Percentiles rank a stretch among this genome's conserved stretches.
Conservation (phyloP, 2,113 vertebrate genomes). For the Sakesphorus luctuosus region DNA sequence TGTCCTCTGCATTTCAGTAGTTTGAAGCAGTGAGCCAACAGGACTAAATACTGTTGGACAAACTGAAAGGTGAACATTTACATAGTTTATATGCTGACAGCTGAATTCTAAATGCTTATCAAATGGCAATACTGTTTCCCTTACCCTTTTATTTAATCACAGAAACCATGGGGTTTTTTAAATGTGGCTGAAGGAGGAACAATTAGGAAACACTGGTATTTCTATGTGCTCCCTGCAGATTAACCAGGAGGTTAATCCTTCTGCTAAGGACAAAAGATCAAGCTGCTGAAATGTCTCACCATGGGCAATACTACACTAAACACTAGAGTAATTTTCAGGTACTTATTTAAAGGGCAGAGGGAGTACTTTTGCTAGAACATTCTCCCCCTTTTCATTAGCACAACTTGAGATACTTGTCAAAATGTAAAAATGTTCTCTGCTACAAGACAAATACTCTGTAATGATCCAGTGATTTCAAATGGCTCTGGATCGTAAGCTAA, state of each 20-base stretch:
- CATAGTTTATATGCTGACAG: background rate
- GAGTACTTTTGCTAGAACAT: background rate
- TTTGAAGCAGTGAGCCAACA: background rate
- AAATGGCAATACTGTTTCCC: background rate
- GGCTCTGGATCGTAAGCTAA: fast-evolving
- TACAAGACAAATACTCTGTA: background rate
- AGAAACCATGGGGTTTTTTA: fast-evolving
- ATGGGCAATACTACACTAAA: background rate
- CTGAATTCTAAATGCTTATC: background rate
- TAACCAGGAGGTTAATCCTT: background rate
- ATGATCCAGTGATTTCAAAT: background rate
- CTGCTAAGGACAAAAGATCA: background rate
- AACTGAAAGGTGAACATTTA: background rate
- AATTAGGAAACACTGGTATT: background rate
- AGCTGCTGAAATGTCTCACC: background rate
- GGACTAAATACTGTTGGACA: background rate
- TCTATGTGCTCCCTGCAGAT: background rate
- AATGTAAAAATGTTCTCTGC: background rate
- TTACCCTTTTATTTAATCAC: background rate
- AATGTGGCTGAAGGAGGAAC: background rate
- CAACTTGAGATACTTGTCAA: background rate
- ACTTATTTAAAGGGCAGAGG: background rate
- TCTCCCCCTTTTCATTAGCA: background rate
- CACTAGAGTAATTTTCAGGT: background rate
- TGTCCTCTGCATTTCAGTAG: background rate